phyloP scores from a whole-genome alignment of 2,113 vertebrate species.

The Odontophorus gujanensis region DNA sequence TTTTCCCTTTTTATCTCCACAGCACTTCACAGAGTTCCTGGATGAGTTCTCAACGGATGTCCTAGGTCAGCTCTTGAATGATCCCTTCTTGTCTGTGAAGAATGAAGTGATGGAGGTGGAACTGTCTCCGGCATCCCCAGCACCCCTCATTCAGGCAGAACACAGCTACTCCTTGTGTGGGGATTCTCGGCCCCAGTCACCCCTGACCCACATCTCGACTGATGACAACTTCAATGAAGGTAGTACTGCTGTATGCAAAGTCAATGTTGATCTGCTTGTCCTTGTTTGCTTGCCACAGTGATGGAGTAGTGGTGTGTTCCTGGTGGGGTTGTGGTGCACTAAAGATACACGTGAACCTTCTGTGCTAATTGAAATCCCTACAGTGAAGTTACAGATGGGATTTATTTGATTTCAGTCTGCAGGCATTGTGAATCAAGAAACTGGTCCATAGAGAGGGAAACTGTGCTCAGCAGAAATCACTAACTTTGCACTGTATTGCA shows the following conservation, averaged over 20 bases:
- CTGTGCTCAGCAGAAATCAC: background rate
- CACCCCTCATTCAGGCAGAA: slow-evolving; percentile 94
- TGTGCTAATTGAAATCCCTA: background rate
- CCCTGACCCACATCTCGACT: slow-evolving; percentile 86
- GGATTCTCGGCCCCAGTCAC: slow-evolving; percentile 93
- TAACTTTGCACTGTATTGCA: background rate
- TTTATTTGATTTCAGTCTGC: background rate
- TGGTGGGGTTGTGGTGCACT: background rate
- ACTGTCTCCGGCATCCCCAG: slow-evolving; percentile 85
- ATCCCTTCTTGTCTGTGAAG: slow-evolving; percentile 94
- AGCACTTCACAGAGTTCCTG: slow-evolving; percentile 97
- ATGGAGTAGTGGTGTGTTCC: background rate
- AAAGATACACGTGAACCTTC: background rate
- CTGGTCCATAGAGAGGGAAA: background rate
- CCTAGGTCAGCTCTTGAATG: slow-evolving; percentile 95
- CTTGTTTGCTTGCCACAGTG: rapidly evolving
- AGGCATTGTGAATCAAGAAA: background rate
- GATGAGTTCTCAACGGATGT: slow-evolving; percentile 97
- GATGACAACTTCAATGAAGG: slow-evolving; percentile 89
- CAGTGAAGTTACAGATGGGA: background rate
- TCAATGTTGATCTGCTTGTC: background rate
- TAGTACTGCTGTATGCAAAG: slow-evolving; percentile 42
- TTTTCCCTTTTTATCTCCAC: background rate
- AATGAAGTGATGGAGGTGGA: slow-evolving; percentile 86
- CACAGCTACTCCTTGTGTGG: slow-evolving; percentile 98